Evolutionary conservation across 1,140 invertebrate genomes (phyloP), one percentile per base, ranked within the genome.

Genomic region (Thalassaphorura encarpata): DNA sequence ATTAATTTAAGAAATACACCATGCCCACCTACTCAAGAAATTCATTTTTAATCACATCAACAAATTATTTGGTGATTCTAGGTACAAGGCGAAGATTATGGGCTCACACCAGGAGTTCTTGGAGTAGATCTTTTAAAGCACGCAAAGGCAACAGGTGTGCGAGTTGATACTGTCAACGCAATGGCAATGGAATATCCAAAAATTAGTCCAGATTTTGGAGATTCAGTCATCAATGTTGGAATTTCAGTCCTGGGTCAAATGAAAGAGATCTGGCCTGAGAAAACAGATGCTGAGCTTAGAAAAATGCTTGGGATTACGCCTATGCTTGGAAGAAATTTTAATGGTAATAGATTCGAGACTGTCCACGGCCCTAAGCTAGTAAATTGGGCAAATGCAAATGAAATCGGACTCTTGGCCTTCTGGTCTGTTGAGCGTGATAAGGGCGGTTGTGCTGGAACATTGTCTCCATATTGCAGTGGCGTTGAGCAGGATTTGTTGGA

Each of bases 361-460:
- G 23, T 42, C 11, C 52, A 66, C 53, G 67, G 59, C 11, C 47
- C 59, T 39, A 58, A 50, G 27, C 42, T 67, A 5, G 63, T 66
- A 19, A 46, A 61, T 15, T 67, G 64, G 62, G 65, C 66, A 0
- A 66, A 66, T 8, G 16, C n/a, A 16, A 59, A 60, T 13, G 8
- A 52, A 43, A 51, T 62, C 46, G 66, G 65, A 13, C 31, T 61
- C 19, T 43, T 67, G 4, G 54, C 65, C 2, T 67, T 66, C 31
- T 67, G 67, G 67, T 66, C 63, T 5, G 33, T 57, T 16, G 64
- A 53, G n/a, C 53, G 67, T 46, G 67, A 67, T 39, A 66, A 67
- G 46, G 65, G 65, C 13, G 43, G 53, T 2, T 54, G 54, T 28
- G 40, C 47, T 29, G 42, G 45, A 13, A 28, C 26, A 6, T 52